phyloP scores from a whole-genome alignment of 1,140 invertebrate genomes.

The Megalopta genalis region DNA sequence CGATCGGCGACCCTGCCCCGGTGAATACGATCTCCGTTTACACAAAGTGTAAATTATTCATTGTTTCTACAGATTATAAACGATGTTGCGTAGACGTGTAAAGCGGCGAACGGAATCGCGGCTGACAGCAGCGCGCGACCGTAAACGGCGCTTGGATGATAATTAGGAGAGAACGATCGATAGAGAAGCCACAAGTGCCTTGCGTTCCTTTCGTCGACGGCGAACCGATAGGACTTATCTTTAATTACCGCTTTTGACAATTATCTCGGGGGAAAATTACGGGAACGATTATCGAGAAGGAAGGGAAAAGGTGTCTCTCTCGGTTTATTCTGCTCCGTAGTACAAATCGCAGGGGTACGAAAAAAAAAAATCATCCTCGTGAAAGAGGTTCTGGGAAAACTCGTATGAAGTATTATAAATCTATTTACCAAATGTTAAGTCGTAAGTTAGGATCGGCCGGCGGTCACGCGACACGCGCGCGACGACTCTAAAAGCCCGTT shows the following conservation, averaged over 20 bases:
- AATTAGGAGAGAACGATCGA: not conserved
- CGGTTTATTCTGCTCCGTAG: slow-evolving; percentile 18
- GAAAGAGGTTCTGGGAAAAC: slow-evolving; percentile 5
- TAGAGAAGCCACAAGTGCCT: slow-evolving; percentile 21
- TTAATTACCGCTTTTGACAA: slow-evolving; percentile 7
- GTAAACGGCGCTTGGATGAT: slow-evolving; percentile 7
- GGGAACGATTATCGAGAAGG: not conserved
- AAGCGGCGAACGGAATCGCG: not conserved
- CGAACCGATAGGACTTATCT: slow-evolving; percentile 20
- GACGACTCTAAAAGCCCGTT: not conserved
- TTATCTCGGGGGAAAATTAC: not conserved
- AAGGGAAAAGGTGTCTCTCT: not conserved
- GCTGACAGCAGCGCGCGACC: no score
- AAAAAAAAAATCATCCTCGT: slow-evolving; percentile 3
- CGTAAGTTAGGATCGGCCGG: not conserved
- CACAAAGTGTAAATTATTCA: slow-evolving; percentile 27
- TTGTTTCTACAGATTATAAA: slow-evolving; percentile 14
- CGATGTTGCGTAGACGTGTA: not conserved
- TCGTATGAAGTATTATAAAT: slow-evolving; percentile 39
- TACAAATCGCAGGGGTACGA: slow-evolving; percentile 17
- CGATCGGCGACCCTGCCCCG: not conserved
- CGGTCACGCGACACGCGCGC: not conserved
- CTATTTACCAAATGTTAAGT: slow-evolving; percentile 32
- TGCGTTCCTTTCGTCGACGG: slow-evolving; percentile 15
- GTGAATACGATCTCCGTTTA: slow-evolving; percentile 37